Evolutionary conservation across 37 sponge, comb jelly and placozoan species (phyloP), one percentile per base, ranked within the genome.

Genomic region (Ephydatia muelleri): DNA sequence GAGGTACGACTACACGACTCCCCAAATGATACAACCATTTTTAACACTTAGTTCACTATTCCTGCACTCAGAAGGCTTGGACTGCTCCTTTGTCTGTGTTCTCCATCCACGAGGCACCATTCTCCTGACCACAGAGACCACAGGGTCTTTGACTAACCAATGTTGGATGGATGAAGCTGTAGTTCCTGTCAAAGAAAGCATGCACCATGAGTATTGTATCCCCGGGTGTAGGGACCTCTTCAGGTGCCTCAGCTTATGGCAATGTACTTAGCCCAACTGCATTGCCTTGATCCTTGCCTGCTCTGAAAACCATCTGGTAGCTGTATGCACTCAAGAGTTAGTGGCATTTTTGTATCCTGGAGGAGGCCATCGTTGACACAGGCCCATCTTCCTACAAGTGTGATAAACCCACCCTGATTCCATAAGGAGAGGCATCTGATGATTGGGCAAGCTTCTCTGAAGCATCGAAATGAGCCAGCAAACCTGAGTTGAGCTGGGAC

Each of bases 281-380:
- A 72, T 71, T 79, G 79, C 48, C 73, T 14, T 30, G 37, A 29
- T 78, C 33, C 47, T 5, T 57, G n/a, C 80, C 80, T 21, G 65
- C 37, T n/a, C 31, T 78, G 86, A 79, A 78, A 9, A 21, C 12
- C 13, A 85, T 85, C 65, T 66, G 8, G 72, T 85, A 85, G 35
- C 68, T 21, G 65, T 86, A 86, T 32, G 80, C 80, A 72, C 80
- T 71, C n/a, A 86, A n/a, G n/a, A n/a, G n/a, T n/a, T n/a, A n/a
- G n/a, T n/a, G n/a, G n/a, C n/a, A n/a, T n/a, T n/a, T n/a, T n/a
- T n/a, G n/a, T n/a, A n/a, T n/a, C n/a, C n/a, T n/a, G n/a, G n/a
- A n/a, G n/a, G n/a, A n/a, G n/a, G n/a, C n/a, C n/a, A n/a, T n/a
- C n/a, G n/a, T n/a, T n/a, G n/a, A n/a, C n/a, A n/a, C n/a, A n/a